These are phyloP conservation scores for Galerucella pusilla DNA, from an alignment of 2,888 invertebrate species.

Conservation along the genomic window DNA sequence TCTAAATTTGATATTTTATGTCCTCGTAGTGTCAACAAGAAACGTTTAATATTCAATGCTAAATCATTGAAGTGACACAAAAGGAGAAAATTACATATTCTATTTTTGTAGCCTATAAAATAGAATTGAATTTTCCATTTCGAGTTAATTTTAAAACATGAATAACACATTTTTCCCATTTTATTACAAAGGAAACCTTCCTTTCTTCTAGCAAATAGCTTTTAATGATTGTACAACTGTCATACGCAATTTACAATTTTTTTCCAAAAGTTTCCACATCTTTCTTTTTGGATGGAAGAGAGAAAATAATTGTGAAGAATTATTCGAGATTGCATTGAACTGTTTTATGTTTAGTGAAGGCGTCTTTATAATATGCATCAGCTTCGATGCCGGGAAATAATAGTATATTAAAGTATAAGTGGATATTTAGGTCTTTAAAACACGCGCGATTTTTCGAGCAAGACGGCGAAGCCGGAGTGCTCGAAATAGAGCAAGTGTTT, in stretches of 20 bases:
- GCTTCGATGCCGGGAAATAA: neutral
- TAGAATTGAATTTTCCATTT: neutral
- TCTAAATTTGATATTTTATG: no score
- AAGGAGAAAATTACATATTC: neutral
- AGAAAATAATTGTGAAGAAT: neutral
- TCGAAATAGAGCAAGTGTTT: no score
- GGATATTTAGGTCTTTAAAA: no score
- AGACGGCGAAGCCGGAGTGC: no score
- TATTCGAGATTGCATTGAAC: neutral
- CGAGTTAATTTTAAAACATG: conserved; percentile 7
- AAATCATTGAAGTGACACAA: neutral
- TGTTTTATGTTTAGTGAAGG: neutral
- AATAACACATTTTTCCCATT: conserved; percentile 14
- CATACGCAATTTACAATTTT: neutral
- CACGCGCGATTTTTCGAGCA: no score
- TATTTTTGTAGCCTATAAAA: neutral
- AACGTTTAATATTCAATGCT: neutral
- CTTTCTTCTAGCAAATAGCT: neutral
- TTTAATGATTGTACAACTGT: neutral
- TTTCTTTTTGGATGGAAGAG: neutral
- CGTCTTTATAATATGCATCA: neutral
- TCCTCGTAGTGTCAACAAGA: no score
- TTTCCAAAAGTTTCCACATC: neutral
- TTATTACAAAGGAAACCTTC: neutral
- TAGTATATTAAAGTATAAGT: no score